Base-by-base conservation (phyloP, 1,140 invertebrate species). In the Brachionus sp. region DNA sequence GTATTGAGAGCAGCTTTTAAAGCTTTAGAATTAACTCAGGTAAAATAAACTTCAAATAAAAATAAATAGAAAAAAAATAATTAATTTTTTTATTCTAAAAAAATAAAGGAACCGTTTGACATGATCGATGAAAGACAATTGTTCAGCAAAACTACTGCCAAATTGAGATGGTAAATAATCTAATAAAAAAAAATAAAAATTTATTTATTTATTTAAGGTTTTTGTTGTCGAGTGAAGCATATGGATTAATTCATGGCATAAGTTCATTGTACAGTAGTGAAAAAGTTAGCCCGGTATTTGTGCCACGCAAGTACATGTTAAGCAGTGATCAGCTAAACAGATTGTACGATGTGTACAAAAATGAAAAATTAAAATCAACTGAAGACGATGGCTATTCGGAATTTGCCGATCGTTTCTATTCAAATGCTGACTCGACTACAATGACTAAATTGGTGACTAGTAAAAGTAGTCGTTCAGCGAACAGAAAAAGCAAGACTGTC, bases 211-310 rank as follows among this genome's bases (percentile, higher is more conserved):
- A 25, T 2, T 66, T 33, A 66, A 66, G 64, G 70, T 80, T 80
- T 50, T 80, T 80, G 33, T 64, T 80, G 62, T 66, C 77, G 3
- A 80, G 77, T 44, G 77, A 80, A 19, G 77, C 77, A 10, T 80
- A 80, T 62, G 77, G 77, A 19, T 37, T 80, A 13, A 80, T 80
- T 9, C 77, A 80, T 44, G 62, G 62, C 33, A 80, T 80, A 13
- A 80, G 33, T 39, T 80, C 50, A 80, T 62, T 80, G 33, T 80
- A 80, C n/a, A 62, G 23, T 44, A 42, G 37, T 39, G 77, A 80
- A 44, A 57, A 23, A 62, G 35, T 62, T 0, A 39, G 1, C 9
- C 50, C 77, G 10, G 37, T 66, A 66, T 80, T 80, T 44, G 23
- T 25, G 33, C 77, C 77, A 19, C 35, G 50, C 10, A 80, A 80